phyloP scores from a whole-genome alignment of 2,113 vertebrate genomes.

The Phyllopteryx taeniolatus region DNA sequence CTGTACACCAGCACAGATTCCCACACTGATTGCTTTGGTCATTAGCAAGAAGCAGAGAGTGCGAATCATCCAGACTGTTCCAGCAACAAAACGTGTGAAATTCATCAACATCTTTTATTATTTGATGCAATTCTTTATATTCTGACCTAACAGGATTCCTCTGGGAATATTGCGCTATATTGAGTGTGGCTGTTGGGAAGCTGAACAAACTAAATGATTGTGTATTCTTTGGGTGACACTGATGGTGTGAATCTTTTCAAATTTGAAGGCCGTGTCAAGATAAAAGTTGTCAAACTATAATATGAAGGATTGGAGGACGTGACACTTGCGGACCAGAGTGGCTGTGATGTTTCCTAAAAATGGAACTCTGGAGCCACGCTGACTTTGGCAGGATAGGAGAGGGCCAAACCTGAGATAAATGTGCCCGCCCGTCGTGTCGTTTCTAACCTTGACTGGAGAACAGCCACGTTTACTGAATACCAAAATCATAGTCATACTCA shows the following conservation, averaged over 20 bases:
- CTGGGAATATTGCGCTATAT: not conserved
- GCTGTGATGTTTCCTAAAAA: constrained; percentile 6
- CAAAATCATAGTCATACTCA: not conserved
- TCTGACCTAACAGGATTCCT: not conserved
- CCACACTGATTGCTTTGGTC: constrained; percentile 21
- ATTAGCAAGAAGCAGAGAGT: constrained; percentile 30
- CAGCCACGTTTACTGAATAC: constrained; percentile 11
- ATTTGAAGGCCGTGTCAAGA: not conserved
- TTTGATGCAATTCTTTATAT: not conserved
- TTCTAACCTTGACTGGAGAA: constrained; percentile 9
- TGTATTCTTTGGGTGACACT: not conserved
- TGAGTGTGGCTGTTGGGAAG: not conserved
- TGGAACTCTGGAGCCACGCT: not conserved
- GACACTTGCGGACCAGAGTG: not conserved
- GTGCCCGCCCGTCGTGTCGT: not conserved
- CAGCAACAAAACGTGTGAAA: not conserved
- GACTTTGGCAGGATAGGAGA: constrained; percentile 1
- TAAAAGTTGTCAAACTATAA: not conserved
- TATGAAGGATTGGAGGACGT: not conserved
- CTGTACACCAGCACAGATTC: constrained; percentile 5
- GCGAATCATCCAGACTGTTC: constrained; percentile 3
- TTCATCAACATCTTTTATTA: not conserved
- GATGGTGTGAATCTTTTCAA: not conserved
- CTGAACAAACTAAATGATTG: not conserved
- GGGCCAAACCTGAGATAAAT: constrained; percentile 7